A percentile compares a stretch with the other conserved stretches of the same genome.
phyloP scores from a whole-genome alignment of 2,888 invertebrate species.

The Panzeria rudis region DNA sequence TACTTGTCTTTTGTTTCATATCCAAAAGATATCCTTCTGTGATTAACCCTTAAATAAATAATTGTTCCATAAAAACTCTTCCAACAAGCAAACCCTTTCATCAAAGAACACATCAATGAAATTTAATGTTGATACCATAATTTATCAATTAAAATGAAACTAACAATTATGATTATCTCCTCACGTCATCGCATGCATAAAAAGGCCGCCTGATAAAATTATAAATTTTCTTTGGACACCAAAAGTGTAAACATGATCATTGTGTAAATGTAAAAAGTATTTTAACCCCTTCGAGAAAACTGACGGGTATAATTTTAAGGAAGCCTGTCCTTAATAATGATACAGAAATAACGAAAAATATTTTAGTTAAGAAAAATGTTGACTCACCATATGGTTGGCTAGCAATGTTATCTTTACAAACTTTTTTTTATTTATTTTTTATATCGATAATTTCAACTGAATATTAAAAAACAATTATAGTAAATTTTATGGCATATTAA shows the following conservation, averaged over 20 bases:
- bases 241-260: slow-evolving; percentile 53
- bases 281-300: slow-evolving; percentile 55
- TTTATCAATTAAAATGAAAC: slow-evolving; percentile 60
- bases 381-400: slow-evolving; percentile 55
- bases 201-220: slow-evolving; percentile 18
- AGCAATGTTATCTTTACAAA: neutral
- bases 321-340: slow-evolving; percentile 28
- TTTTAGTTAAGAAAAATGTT: slow-evolving; percentile 45
- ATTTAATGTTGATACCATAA: slow-evolving; percentile 40
- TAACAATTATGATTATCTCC: slow-evolving; percentile 63
- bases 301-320: neutral
- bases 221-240: slow-evolving; percentile 34
- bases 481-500: slow-evolving; percentile 65
- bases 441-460: neutral
- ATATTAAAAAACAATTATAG: slow-evolving; percentile 57
- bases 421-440: neutral
- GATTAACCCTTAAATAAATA: slow-evolving; percentile 48
- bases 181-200: slow-evolving; percentile 64
- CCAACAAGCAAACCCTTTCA: slow-evolving; percentile 31
- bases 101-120: slow-evolving; percentile 12
- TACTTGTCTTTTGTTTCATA: neutral
- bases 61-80: slow-evolving; percentile 8
- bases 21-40: neutral
- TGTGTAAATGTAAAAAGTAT: neutral
- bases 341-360: slow-evolving; percentile 60